Evolutionary conservation across 35 echinoderm and acorn worm species (phyloP), one percentile per base, ranked within the genome.

Genomic region (Chiridota heheva): DNA sequence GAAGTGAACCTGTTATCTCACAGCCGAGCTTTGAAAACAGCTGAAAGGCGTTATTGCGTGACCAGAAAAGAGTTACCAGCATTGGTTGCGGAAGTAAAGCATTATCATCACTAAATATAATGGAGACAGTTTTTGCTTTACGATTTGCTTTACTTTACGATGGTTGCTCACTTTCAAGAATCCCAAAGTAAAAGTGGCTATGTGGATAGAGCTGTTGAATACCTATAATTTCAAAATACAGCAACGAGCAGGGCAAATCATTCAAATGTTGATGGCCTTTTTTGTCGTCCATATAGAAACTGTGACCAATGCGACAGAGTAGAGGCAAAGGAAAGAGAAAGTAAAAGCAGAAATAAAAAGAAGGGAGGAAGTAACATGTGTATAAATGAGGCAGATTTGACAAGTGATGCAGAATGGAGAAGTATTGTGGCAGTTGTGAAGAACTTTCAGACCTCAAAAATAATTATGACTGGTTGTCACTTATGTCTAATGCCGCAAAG

Each of bases 241-340:
- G 25, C 74, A 88, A 31, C 47, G 75, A n/a, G 55, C 76, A 5
- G 62, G 74, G 12, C 40, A 30, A 42, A 43, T 36, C 77, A 88
- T 58, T 53, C 32, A 32, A 88, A 88, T 81, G 77, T 68, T 40
- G 86, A 88, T 58, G 86, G 75, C 1, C 53, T 88, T 6, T 88
- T 77, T 13, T 35, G 86, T 2, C 44, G 34, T 2, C 44, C 43
- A 12, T 87, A 73, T 34, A 33, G 49, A 42, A 71, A 87, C 33
- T 87, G 84, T 53, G 73, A 63, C 16, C 72, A 72, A 30, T 13
- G 15, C 5, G 63, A 26, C 17, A 17, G 40, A 17, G 24, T 67
- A 6, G 32, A 36, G 17, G 2, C 6, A 35, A 67, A 67, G 16
- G 63, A 67, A 36, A 35, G 40, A 36, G 40, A 35, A 29, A 17